Evolutionary conservation across 2,888 invertebrate genomes (phyloP), one percentile per base, ranked within the genome.

Genomic region (Eurois occulta): DNA sequence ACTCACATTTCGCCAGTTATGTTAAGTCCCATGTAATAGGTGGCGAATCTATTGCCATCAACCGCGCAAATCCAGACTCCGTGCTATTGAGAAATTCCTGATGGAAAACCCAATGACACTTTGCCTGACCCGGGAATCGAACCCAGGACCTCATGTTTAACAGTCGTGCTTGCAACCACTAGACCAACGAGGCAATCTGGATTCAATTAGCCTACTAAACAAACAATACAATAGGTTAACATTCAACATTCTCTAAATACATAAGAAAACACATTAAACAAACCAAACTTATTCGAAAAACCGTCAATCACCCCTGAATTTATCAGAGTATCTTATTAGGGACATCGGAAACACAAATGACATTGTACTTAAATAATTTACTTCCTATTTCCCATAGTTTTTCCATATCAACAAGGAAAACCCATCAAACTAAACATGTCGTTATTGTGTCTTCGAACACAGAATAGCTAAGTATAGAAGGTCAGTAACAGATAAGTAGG

Each of bases 361-460:
- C 73, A 75, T n/a, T 64, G 70, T 48, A 46, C 66, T 72, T 81
- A 38, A 84, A 72, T 81, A 58, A 81, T 81, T 46, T 60, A 81
- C 71, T 66, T 60, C 72, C 35, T 35, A n/a, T 73, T 77, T 67
- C 52, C 81, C 16, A 75, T 77, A 81, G 75, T 75, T 78, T 86
- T 83, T 83, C 75, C 75, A 74, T 77, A 83, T 75, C 64, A 77
- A 83, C 81, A 72, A 77, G 62, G 79, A 65, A 78, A 77, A 72
- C 65, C 66, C 78, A 84, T 86, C 78, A 86, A 69, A 77, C 83
- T 84, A 84, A 75, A 85, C 80, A 83, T 73, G 18, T 75, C 67
- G 76, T 77, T 65, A 83, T 75, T 80, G 64, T 78, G 28, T 65
- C 72, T 60, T 77, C 18, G 46, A 65, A 80, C 68, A 72, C 11